These are phyloP conservation scores for Nebria salina DNA, from an alignment of 2,888 invertebrate genomes.

Conservation along the genomic window DNA sequence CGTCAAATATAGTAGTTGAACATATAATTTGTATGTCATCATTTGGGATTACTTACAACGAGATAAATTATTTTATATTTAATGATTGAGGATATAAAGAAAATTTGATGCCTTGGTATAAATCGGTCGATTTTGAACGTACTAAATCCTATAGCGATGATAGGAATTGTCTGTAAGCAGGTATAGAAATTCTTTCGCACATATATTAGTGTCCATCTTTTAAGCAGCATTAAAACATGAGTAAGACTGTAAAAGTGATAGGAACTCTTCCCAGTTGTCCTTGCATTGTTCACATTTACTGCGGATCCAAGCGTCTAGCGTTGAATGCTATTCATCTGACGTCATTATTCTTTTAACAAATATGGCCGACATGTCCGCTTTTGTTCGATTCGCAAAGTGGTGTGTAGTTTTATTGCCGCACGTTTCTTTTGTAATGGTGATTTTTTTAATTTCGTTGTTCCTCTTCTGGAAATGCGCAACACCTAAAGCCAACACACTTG, in stretches of 20 bases:
- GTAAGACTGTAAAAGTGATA: not conserved
- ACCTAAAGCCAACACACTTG: not conserved
- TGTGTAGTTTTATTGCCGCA: constrained; percentile 23
- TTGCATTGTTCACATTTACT: constrained; percentile 39
- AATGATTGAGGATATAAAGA: too few species aligned
- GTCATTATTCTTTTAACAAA: constrained; percentile 31
- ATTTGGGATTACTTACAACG: too few species aligned
- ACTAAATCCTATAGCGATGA: not conserved
- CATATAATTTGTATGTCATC: too few species aligned
- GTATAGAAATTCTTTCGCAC: not conserved
- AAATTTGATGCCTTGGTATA: not conserved
- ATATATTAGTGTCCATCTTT: not conserved
- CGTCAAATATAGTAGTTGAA: too few species aligned
- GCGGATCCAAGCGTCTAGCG: constrained; percentile 28
- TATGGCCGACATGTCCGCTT: constrained; percentile 18
- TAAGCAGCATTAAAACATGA: not conserved
- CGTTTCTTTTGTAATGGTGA: constrained; percentile 30
- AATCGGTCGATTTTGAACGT: not conserved
- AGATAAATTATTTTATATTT: too few species aligned
- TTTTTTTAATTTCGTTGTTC: constrained; percentile 39
- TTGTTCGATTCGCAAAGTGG: constrained; percentile 35
- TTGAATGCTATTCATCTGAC: constrained; percentile 30
- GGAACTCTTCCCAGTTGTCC: constrained; percentile 17
- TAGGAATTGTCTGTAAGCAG: not conserved
- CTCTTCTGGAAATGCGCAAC: constrained; percentile 24